These are phyloP conservation scores for Sandelia bainsii DNA, from an alignment of 2,797 vertebrate genomes.

Conservation along the genomic window DNA sequence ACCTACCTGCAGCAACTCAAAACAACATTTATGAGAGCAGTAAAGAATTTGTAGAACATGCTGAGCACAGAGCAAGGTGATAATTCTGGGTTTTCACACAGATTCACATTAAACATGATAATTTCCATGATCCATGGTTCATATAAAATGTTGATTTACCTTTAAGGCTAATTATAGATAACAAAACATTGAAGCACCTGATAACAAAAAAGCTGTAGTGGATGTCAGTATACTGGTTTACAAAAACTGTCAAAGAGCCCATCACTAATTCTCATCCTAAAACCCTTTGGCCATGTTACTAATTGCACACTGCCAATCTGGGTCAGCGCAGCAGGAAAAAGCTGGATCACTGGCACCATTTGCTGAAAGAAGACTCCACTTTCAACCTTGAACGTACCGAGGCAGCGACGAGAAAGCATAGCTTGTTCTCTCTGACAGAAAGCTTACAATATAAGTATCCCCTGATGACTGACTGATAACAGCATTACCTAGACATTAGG, in stretches of 20 bases:
- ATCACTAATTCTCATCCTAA: constrained; percentile 47
- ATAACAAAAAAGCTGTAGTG: neutral
- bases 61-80: neutral
- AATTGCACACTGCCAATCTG: constrained; percentile 71
- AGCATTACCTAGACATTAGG: constrained; percentile 26
- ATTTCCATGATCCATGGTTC: too few relatives aligned
- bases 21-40: neutral
- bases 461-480: constrained; percentile 18
- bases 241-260: constrained; percentile 37
- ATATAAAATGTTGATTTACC: neutral
- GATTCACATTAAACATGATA: too few relatives aligned
- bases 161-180: neutral
- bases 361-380: constrained; percentile 63
- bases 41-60: too few relatives aligned
- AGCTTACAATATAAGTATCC: constrained; percentile 59
- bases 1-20: neutral
- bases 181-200: neutral
- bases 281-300: constrained; percentile 62
- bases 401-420: constrained; percentile 38
- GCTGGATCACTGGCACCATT: constrained; percentile 61
- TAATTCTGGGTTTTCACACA: too few relatives aligned
- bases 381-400: constrained; percentile 55
- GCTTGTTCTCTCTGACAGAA: constrained; percentile 51
- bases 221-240: constrained; percentile 21
- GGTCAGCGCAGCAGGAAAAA: constrained; percentile 65